Conservation (phyloP, 2,797 vertebrate species). For the Remorina albescens region DNA sequence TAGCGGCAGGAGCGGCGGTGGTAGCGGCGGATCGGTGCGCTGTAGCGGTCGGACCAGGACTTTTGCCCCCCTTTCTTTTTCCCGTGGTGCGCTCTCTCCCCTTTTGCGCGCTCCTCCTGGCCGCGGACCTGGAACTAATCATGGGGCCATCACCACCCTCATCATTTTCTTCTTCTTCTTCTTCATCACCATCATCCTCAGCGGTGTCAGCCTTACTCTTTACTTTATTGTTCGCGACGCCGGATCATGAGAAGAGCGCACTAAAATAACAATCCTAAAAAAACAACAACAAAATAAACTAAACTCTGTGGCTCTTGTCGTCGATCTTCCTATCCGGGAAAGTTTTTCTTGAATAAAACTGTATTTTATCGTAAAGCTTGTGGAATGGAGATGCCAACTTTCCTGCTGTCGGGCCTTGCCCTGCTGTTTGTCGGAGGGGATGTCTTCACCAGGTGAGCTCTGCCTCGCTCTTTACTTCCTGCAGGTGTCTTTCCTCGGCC, state of each 20-base stretch:
- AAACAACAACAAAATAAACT: too few species aligned
- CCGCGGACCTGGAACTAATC: slow-evolving; percentile 50
- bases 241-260: slow-evolving; percentile 69
- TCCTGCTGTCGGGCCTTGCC: slow-evolving; percentile 84
- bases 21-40: slow-evolving; percentile 49
- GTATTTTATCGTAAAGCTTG: slow-evolving; percentile 27
- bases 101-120: slow-evolving; percentile 52
- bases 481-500: slow-evolving; percentile 16
- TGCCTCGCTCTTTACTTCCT: not conserved
- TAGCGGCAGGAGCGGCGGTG: slow-evolving; percentile 27
- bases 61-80: slow-evolving; percentile 3
- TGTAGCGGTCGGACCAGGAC: slow-evolving; percentile 43
- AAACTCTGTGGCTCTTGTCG: slow-evolving; percentile 40
- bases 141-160: slow-evolving; percentile 69
- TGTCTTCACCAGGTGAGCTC: slow-evolving; percentile 90
- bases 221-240: slow-evolving; percentile 66
- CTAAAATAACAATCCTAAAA: too few species aligned
- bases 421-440: slow-evolving; percentile 85
- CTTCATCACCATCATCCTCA: slow-evolving; percentile 41
- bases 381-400: slow-evolving; percentile 87
- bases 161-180: not conserved
- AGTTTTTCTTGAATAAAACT: slow-evolving; percentile 48
- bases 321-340: slow-evolving; percentile 52
- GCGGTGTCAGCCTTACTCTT: slow-evolving; percentile 59
- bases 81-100: slow-evolving; percentile 41